Evolutionary conservation across 2,113 vertebrate genomes (phyloP).

Genomic region (Athene noctua): DNA sequence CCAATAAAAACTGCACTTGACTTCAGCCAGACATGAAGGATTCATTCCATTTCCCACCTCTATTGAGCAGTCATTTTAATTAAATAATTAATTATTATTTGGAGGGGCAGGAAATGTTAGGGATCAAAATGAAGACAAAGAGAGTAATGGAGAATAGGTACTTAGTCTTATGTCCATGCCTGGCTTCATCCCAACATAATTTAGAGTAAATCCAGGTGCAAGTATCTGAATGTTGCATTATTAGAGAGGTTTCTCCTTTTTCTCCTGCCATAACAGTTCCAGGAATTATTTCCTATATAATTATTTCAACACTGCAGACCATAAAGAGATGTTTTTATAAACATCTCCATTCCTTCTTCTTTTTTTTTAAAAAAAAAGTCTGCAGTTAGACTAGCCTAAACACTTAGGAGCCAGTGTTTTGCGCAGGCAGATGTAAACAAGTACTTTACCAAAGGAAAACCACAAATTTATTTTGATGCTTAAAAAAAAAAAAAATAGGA

Average conservation of each 20-base stretch:
- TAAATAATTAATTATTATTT: background rate
- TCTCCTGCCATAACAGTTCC: background rate
- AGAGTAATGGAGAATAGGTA: background rate
- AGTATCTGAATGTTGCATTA: background rate
- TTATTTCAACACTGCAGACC: background rate
- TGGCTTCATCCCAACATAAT: background rate
- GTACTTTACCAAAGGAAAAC: background rate
- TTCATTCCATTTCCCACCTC: background rate
- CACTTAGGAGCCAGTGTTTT: background rate
- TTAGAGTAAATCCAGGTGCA: background rate
- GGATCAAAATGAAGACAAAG: background rate
- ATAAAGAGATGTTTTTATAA: background rate
- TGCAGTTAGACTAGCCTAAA: background rate
- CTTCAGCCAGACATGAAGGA: background rate
- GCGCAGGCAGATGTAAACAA: background rate
- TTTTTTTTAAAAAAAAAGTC: background rate
- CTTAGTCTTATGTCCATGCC: background rate
- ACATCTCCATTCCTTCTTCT: background rate
- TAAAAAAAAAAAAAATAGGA: background rate
- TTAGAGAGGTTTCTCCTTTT: background rate
- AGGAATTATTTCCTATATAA: background rate
- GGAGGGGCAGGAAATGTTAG: background rate
- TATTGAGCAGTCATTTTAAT: background rate
- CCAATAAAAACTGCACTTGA: background rate
- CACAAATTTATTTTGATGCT: background rate